Base-by-base conservation (phyloP, 2,888 invertebrate genomes). In the Maniola hyperantus region DNA sequence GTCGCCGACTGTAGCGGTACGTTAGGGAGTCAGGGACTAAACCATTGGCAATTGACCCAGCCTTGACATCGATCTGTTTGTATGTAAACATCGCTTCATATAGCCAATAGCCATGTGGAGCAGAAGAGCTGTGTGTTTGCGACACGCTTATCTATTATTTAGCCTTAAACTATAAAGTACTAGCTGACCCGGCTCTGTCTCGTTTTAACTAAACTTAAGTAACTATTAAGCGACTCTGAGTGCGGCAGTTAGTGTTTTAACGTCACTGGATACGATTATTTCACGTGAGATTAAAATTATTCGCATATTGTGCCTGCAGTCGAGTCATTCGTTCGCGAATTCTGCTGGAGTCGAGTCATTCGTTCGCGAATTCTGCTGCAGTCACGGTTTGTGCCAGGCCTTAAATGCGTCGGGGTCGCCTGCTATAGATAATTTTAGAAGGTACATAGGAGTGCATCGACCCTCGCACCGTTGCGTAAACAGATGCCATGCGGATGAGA, bases 341-440 rank as follows among this genome's bases (percentile, higher is more conserved):
- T n/a, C n/a, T n/a, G n/a, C n/a, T n/a, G n/a, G n/a, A n/a, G n/a
- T n/a, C n/a, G n/a, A n/a, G n/a, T 26, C 26, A 2, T 26, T 26
- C 2, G 26, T 26, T 26, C 26, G 44, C 44, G 11, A 44, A 13
- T 13, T n/a, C 0, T 44, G 44, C 11, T 5, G n/a, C 13, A 13
- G n/a, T 44, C 11, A 13, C 0, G 5, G 13, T 44, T 13, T n/a
- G 44, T n/a, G 13, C 44, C 4, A 44, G 0, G n/a, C 44, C 44
- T 5, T 44, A 48, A 48, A 48, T 48, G 33, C 60, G 51, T 42
- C 42, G n/a, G 26, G 26, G 26, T 15, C 48, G 18, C 15, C 48
- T 48, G 26, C 54, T 51, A 20, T 8, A 11, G 50, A 51, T 65
- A 65, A 65, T 65, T 65, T 65, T 65, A 65, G 64, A 48, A 42